Evolutionary conservation across 2,888 invertebrate genomes (phyloP), one percentile per base, ranked within the genome.

Genomic region (Tiliacea aurago): DNA sequence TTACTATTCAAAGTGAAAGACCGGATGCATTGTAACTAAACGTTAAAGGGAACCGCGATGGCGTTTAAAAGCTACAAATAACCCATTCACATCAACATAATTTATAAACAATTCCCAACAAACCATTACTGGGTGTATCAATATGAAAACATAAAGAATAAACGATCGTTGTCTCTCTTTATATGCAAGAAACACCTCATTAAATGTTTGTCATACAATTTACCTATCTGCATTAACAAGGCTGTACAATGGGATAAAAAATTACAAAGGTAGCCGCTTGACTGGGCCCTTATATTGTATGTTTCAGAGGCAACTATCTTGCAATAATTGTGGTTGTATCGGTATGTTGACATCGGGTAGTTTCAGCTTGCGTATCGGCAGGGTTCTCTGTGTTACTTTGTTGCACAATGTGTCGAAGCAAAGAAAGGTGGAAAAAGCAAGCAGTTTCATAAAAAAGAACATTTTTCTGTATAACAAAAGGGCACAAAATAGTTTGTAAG

Each of bases 121-220:
- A 87, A 83, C 86, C 86, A 87, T 88, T 87, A 83, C 81, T 83
- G 78, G 76, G 86, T 88, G 87, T 90, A 90, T 89, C 87, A 89
- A 91, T 90, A 90, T 88, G 87, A 87, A 88, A 87, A 87, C 84
- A 86, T 80, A 82, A 86, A 87, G 87, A 88, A 87, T 85, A 86
- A 84, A 84, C 74, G 80, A 81, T 83, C 76, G 81, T 84, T 86
- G 87, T 89, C 89, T 88, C 87, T 87, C 90, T 91, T 91, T 91
- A 92, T 89, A 92, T 91, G 89, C 91, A 90, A 80, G 89, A 87
- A 91, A 92, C 92, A 93, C 91, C 93, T 94, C 92, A 93, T 94
- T 93, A 93, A 93, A 91, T 86, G 91, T 91, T 91, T 91, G 90
- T 92, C 90, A 89, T 92, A 92, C 91, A 91, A 91, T 91, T 91